These are phyloP conservation scores for Pseudococcus jackbeardsleyi DNA, from an alignment of 2,888 invertebrate species.

Conservation along the genomic window DNA sequence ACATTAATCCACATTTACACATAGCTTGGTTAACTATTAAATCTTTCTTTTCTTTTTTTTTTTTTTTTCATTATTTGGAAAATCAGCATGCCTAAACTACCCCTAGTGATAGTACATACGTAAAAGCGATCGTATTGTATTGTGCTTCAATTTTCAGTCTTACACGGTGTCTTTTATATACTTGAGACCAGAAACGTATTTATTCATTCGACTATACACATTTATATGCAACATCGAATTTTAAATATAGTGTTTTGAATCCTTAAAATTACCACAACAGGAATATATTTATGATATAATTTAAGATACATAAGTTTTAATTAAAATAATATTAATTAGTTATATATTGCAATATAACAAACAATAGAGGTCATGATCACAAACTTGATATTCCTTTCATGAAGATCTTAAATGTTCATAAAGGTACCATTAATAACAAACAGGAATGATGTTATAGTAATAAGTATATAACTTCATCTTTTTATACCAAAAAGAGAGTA, in stretches of 20 bases:
- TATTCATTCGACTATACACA: neutral
- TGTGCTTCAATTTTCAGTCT: slow-evolving; percentile 51
- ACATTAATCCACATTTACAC: neutral
- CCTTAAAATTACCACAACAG: slow-evolving; percentile 46
- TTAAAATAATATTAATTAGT: slow-evolving; percentile 15
- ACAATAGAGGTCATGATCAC: neutral
- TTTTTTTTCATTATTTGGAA: neutral
- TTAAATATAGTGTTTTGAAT: slow-evolving; percentile 15
- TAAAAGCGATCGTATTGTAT: slow-evolving; percentile 40
- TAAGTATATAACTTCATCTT: slow-evolving; percentile 52
- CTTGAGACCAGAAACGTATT: slow-evolving; percentile 39
- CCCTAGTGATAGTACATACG: neutral
- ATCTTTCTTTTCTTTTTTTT: neutral
- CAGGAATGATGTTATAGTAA: slow-evolving; percentile 57
- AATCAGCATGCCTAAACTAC: neutral
- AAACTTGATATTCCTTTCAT: slow-evolving; percentile 8
- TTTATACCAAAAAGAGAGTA: slow-evolving; percentile 28
- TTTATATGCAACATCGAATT: slow-evolving; percentile 9
- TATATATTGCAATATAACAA: slow-evolving; percentile 9
- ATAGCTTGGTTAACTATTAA: too few relatives aligned
- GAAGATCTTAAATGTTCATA: slow-evolving; percentile 23
- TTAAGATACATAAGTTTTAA: slow-evolving; percentile 7
- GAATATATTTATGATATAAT: slow-evolving; percentile 26
- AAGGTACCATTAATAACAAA: slow-evolving; percentile 32
- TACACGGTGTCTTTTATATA: slow-evolving; percentile 53